Evolutionary conservation across 2,888 invertebrate species (phyloP).

Genomic region (Abscondita cerata): DNA sequence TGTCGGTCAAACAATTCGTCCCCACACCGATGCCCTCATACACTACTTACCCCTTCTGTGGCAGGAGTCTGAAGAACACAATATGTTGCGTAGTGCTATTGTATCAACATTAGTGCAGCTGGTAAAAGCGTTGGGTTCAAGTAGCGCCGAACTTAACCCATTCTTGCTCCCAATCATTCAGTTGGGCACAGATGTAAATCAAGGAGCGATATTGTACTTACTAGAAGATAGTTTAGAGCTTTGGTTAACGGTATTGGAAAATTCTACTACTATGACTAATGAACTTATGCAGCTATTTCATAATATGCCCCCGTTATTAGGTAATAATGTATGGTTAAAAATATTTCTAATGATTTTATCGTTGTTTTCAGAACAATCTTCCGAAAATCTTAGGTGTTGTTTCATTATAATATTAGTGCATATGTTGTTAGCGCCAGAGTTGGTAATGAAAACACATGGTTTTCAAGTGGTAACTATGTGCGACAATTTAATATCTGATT

Average conservation of each 20-base stretch:
- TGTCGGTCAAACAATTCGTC: conserved; percentile 77
- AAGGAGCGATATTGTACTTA: conserved; percentile 83
- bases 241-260: conserved; percentile 86
- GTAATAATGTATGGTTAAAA: conserved; percentile 56
- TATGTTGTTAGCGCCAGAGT: conserved; percentile 78
- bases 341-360: neutral
- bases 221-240: conserved; percentile 91
- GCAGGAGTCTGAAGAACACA: conserved; percentile 85
- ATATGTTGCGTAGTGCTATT: conserved; percentile 91
- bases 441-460: conserved; percentile 77
- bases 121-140: conserved; percentile 74
- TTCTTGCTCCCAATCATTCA: conserved; percentile 63
- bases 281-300: conserved; percentile 76
- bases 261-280: conserved; percentile 69
- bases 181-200: conserved; percentile 30
- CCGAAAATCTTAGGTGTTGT: conserved; percentile 81
- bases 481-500: conserved; percentile 77
- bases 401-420: conserved; percentile 85
- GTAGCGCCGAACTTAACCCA: conserved; percentile 62
- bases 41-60: conserved; percentile 87
- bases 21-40: conserved; percentile 74
- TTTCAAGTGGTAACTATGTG: conserved; percentile 73
- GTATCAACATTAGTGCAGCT: conserved; percentile 86
- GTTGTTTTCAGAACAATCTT: conserved; percentile 72
- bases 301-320: conserved; percentile 77